A percentile compares a stretch with the other conserved stretches of the same genome.
These are phyloP conservation scores for Ptychochromis oligacanthus DNA, from an alignment of 2,113 vertebrate genomes.

Conservation along the genomic window DNA sequence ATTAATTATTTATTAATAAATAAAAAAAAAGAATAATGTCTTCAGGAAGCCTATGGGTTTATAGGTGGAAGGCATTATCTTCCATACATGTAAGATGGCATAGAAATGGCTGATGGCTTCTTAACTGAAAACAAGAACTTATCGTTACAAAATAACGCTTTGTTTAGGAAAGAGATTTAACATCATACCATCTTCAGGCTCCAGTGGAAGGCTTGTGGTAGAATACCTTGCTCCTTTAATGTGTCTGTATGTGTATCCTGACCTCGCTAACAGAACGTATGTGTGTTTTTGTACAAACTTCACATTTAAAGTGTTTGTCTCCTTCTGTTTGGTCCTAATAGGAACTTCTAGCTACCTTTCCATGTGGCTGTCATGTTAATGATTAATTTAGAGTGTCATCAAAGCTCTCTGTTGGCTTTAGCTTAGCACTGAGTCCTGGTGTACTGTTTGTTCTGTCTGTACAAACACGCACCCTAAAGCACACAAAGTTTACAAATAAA, in stretches of 20 bases:
- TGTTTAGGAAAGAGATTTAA: not conserved
- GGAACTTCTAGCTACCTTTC: not conserved
- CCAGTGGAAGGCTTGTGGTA: not conserved
- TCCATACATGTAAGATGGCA: not conserved
- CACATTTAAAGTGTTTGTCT: not conserved
- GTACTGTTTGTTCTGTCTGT: constrained; percentile 13
- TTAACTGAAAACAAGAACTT: not conserved
- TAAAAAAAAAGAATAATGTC: not conserved
- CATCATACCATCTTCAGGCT: not conserved
- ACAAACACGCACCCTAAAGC: not conserved
- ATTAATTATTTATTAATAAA: not conserved
- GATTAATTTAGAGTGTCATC: constrained; percentile 7
- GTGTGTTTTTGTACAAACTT: not conserved
- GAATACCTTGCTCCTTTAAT: not conserved
- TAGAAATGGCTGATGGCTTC: not conserved
- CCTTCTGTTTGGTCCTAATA: not conserved
- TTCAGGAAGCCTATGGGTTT: not conserved
- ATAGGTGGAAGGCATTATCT: not conserved
- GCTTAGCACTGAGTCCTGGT: not conserved
- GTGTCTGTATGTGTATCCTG: not conserved
- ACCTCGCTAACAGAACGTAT: not conserved
- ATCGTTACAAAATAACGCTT: not conserved
- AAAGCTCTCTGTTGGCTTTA: constrained; percentile 22
- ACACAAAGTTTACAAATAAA: not conserved
- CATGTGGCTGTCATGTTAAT: constrained; percentile 21